Base-by-base conservation (phyloP, 2,888 invertebrate species). In the Embidobia sp. region DNA sequence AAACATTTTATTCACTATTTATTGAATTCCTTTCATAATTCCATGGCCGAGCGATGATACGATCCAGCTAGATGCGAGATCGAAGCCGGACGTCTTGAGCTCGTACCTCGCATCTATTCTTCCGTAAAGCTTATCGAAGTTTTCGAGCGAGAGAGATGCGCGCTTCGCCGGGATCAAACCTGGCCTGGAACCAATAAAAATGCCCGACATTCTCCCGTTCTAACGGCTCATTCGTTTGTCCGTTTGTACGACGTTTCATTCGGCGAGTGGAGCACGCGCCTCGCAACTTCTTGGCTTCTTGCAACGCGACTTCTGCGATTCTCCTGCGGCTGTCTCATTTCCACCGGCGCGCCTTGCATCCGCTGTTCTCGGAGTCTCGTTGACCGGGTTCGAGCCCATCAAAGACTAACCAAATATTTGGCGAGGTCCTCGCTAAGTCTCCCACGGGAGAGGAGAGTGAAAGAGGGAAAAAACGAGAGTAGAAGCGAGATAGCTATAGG, bases 331-430 rank as follows among this genome's bases (percentile, higher is more conserved):
- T 53, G 46, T 64, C 77, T 74, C 67, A 42, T 63, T 76, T 77
- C 69, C 46, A 48, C 61, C 37, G 18, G 55, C 29, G 33, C 48
- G 40, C 19, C 26, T 18, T 19, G 42, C 44, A 57, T 73, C 59
- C 46, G 42, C 61, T 48, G 63, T n/a, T 53, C 31, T 48, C 26
- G 46, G 51, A 57, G 10, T 37, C 64, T 75, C 51, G 61, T 67
- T 76, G 64, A 61, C 79, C 73, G 69, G 72, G 66, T 59, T 69
- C 40, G 37, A 77, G 63, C 75, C 79, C 79, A 80, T 79, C 81
- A 80, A 79, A 79, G 86, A 84, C 86, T 88, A 88, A 87, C 85
- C 86, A 89, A 88, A 88, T 88, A 88, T 88, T 88, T 88, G 86
- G 79, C 83, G 80, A 88, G 84, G 83, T 86, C 84, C 85, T 85